Conservation (phyloP, 2,113 vertebrate genomes). For the Psittacula cyanocephala region DNA sequence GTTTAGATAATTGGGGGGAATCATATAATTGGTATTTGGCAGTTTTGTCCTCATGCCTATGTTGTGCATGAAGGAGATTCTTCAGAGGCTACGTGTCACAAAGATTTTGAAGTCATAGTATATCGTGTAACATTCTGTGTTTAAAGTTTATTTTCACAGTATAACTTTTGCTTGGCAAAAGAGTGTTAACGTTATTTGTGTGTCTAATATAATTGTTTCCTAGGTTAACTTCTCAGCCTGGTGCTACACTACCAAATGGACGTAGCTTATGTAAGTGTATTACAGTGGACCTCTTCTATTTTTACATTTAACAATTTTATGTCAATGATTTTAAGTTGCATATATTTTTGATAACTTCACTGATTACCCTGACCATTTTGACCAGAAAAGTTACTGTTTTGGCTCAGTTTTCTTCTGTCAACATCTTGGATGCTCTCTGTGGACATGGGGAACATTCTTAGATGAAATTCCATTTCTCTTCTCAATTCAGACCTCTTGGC, state of each 20-base stretch:
- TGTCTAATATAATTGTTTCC: constrained; percentile 64
- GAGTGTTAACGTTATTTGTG: background rate
- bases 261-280: constrained; percentile 88
- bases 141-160: background rate
- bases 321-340: background rate
- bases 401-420: background rate
- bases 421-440: constrained; percentile 12
- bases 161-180: background rate
- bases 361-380: background rate
- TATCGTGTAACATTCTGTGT: background rate
- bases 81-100: accelerated
- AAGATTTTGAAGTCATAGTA: background rate
- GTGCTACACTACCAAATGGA: constrained; percentile 91
- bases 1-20: background rate
- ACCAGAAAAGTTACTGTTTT: background rate
- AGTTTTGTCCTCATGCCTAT: background rate
- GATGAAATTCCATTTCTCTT: constrained; percentile 36
- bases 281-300: background rate
- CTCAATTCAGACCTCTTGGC: constrained; percentile 49
- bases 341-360: background rate
- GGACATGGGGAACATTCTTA: background rate
- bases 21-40: background rate
- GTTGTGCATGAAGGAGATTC: background rate
- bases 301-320: background rate
- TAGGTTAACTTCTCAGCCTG: constrained; percentile 91